Conservation (phyloP, 2,888 invertebrate species). For the Agrotis clavis region DNA sequence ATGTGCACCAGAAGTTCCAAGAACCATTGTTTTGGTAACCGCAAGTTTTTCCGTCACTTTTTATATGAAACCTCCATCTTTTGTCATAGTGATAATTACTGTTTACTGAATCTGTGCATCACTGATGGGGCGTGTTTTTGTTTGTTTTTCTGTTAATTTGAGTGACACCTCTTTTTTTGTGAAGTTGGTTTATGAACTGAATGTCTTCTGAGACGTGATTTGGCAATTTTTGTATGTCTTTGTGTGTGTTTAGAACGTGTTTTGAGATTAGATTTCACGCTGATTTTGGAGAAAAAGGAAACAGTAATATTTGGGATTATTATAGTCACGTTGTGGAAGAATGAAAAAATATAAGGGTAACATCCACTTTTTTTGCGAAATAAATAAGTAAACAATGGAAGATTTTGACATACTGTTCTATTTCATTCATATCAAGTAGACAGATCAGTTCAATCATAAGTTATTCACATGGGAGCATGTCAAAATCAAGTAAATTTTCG, state of each 20-base stretch:
- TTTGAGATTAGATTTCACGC: constrained; percentile 21
- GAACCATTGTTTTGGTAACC: constrained; percentile 83
- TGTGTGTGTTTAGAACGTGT: background rate
- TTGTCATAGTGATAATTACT: constrained; percentile 79
- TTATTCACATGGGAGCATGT: no score
- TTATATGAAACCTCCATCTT: constrained; percentile 64
- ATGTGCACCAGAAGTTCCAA: constrained; percentile 74
- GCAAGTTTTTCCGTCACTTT: constrained; percentile 67
- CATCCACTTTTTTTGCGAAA: no score
- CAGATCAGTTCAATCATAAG: no score
- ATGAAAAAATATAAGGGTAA: no score
- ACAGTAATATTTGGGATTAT: background rate
- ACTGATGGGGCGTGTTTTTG: constrained; percentile 54
- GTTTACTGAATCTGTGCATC: constrained; percentile 50
- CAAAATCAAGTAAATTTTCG: no score
- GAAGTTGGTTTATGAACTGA: constrained; percentile 21
- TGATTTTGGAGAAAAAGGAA: constrained; percentile 22
- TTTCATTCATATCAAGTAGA: no score
- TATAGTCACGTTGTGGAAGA: background rate
- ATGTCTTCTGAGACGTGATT: constrained; percentile 44
- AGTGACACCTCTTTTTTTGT: constrained; percentile 60
- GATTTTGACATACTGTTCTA: no score
- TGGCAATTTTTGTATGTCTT: constrained; percentile 33
- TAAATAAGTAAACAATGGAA: no score
- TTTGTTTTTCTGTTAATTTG: constrained; percentile 58